Percentiles rank a stretch among this genome's conserved stretches.
phyloP scores from a whole-genome alignment of 2,113 vertebrate species.

The Acrocephalus kingi region DNA sequence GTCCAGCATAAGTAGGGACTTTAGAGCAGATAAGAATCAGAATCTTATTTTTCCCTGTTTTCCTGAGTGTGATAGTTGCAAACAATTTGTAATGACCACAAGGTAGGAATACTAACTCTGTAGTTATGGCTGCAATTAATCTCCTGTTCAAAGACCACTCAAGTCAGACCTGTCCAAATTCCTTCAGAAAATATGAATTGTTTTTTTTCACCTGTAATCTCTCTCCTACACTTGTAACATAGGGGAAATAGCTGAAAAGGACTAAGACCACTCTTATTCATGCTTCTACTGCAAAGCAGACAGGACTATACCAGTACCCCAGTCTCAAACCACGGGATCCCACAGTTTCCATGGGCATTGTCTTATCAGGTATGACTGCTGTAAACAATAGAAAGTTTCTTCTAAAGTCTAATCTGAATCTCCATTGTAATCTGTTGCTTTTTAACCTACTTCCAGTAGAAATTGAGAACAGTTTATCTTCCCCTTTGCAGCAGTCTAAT shows the following conservation, averaged over 20 bases:
- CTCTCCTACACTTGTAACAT: neutral
- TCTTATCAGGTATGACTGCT: slow-evolving; percentile 50
- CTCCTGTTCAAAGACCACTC: neutral
- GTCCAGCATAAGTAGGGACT: neutral
- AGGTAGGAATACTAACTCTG: neutral
- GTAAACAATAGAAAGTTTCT: neutral
- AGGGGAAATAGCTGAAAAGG: neutral
- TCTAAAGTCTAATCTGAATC: neutral
- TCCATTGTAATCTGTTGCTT: neutral
- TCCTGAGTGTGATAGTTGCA: neutral
- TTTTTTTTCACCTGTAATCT: neutral
- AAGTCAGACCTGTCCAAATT: neutral
- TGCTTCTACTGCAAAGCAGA: neutral
- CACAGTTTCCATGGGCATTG: neutral
- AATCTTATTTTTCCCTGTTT: neutral
- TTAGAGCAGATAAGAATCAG: neutral
- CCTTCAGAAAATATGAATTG: neutral
- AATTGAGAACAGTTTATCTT: slow-evolving; percentile 40
- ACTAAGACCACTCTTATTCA: neutral
- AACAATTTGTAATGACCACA: neutral
- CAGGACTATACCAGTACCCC: neutral
- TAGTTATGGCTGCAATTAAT: neutral
- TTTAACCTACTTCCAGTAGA: slow-evolving; percentile 21
- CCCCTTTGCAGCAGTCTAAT: neutral
- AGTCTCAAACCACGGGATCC: neutral